These are phyloP conservation scores for Metopia argyrocephala DNA, from an alignment of 2,888 invertebrate genomes.

Conservation along the genomic window DNA sequence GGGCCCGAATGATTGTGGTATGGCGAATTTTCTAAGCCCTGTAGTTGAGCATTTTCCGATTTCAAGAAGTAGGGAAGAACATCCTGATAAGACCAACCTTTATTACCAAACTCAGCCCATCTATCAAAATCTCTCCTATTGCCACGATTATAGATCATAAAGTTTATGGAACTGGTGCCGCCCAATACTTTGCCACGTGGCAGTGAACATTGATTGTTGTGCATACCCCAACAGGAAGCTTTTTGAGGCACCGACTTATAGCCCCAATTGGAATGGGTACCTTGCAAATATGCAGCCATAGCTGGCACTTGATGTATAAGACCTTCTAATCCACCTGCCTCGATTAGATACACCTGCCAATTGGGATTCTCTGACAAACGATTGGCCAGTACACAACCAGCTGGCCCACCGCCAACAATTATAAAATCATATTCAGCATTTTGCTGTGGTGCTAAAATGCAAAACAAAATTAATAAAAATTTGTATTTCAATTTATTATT, in stretches of 20 bases:
- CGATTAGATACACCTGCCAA: conserved; percentile 79
- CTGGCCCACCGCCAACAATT: conserved; percentile 90
- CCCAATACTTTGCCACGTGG: conserved; percentile 82
- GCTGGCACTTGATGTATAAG: conserved; percentile 74
- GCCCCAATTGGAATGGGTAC: conserved; percentile 84
- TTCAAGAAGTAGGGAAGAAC: conserved; percentile 82
- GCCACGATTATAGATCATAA: conserved; percentile 87
- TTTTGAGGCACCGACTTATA: conserved; percentile 84
- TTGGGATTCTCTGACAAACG: conserved; percentile 77
- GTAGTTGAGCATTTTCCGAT: conserved; percentile 79
- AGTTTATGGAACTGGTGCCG: conserved; percentile 82
- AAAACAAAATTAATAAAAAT: conserved; percentile 7
- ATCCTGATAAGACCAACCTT: conserved; percentile 85
- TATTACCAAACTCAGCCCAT: conserved; percentile 84
- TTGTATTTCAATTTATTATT: conserved; percentile 2
- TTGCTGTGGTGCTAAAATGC: conserved; percentile 86
- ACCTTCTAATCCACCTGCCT: conserved; percentile 79
- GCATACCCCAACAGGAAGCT: conserved; percentile 80
- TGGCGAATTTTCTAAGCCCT: conserved; percentile 79
- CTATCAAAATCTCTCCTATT: conserved; percentile 85
- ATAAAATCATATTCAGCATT: conserved; percentile 88
- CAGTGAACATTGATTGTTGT: conserved; percentile 76
- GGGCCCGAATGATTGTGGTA: conserved; percentile 83
- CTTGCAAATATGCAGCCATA: conserved; percentile 73
- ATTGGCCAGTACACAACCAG: conserved; percentile 81